phyloP scores from a whole-genome alignment of 2,888 invertebrate genomes.

The Leptothorax acervorum region DNA sequence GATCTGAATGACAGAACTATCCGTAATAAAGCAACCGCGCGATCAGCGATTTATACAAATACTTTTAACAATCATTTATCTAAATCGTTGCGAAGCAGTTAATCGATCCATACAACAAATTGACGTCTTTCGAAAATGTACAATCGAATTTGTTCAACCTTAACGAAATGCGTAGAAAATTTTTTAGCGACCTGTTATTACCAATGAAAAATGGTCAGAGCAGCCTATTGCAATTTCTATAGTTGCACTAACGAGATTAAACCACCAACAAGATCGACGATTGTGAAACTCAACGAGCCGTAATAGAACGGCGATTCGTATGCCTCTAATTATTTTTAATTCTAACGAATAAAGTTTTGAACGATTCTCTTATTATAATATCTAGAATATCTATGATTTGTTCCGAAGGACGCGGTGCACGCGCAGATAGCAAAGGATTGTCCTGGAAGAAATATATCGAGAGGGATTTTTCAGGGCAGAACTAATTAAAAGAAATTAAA shows the following conservation, averaged over 20 bases:
- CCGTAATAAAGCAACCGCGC: slow-evolving; percentile 6
- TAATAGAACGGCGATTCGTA: slow-evolving; percentile 22
- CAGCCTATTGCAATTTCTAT: slow-evolving; percentile 20
- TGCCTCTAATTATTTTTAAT: slow-evolving; percentile 36
- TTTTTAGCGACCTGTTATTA: slow-evolving; percentile 4
- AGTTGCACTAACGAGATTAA: slow-evolving; percentile 52
- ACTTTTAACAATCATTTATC: slow-evolving; percentile 26
- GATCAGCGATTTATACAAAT: slow-evolving; percentile 25
- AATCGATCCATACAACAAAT: slow-evolving; percentile 30
- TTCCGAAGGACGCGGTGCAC: neutral
- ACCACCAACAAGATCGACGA: slow-evolving; percentile 52
- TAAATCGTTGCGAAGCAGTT: slow-evolving; percentile 36
- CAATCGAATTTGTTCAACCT: slow-evolving; percentile 31
- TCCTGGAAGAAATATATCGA: neutral
- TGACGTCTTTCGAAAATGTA: slow-evolving; percentile 28
- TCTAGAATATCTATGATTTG: slow-evolving; percentile 50
- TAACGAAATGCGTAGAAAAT: slow-evolving; percentile 38
- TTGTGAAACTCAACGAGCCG: slow-evolving; percentile 41
- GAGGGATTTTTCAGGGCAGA: slow-evolving; percentile 21
- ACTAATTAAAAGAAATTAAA: neutral
- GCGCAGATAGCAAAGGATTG: neutral
- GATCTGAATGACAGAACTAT: slow-evolving; percentile 27
- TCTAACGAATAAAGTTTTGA: slow-evolving; percentile 46
- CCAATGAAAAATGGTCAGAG: slow-evolving; percentile 11
- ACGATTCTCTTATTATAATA: slow-evolving; percentile 48